Conservation (phyloP, 1,140 invertebrate genomes). For the Aphelinus certus region DNA sequence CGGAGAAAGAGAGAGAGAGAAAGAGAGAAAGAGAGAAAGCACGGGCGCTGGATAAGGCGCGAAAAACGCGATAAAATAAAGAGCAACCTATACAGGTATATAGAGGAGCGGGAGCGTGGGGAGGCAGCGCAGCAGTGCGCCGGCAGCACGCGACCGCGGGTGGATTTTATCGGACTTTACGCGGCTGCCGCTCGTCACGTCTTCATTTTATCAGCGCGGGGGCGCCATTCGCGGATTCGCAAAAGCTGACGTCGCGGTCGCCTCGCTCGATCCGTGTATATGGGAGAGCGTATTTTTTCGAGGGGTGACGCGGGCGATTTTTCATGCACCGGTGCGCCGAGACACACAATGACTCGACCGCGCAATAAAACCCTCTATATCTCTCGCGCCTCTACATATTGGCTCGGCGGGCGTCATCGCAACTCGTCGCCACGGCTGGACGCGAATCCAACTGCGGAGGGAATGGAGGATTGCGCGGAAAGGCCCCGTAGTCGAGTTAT, state of each 20-base stretch:
- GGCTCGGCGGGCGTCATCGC: too few relatives aligned
- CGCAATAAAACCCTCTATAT: background rate
- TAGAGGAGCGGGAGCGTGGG: too few relatives aligned
- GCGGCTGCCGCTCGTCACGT: background rate
- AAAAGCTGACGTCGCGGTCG: background rate
- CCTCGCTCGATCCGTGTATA: background rate
- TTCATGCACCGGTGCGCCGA: background rate
- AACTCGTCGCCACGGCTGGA: too few relatives aligned
- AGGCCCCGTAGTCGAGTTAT: too few relatives aligned
- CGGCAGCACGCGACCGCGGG: background rate
- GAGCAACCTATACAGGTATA: background rate
- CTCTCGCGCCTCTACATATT: too few relatives aligned
- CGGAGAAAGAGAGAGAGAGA: background rate
- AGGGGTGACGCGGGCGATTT: background rate
- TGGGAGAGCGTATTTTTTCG: constrained; percentile 8
- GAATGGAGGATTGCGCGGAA: too few relatives aligned
- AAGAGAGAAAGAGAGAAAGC: background rate
- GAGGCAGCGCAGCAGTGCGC: too few relatives aligned
- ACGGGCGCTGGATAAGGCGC: background rate
- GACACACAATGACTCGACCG: background rate
- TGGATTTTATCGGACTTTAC: constrained; percentile 16
- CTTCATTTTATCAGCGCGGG: constrained; percentile 20
- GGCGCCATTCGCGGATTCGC: background rate
- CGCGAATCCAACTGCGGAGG: too few relatives aligned
- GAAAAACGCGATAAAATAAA: constrained; percentile 18